phyloP scores from a whole-genome alignment of 2,113 vertebrate genomes.

The Trichomycterus rosablanca region DNA sequence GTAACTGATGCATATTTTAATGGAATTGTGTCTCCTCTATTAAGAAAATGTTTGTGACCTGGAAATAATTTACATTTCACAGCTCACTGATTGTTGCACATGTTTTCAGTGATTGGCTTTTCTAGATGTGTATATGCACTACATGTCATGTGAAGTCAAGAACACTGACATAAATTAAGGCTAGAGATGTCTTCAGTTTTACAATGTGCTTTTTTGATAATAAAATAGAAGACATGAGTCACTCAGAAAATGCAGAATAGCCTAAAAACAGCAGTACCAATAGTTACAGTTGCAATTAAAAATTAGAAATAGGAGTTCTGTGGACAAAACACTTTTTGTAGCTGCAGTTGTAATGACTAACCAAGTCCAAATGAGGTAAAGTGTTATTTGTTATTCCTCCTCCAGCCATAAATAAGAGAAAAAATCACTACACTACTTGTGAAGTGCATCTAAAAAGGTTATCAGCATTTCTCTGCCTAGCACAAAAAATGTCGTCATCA shows the following conservation, averaged over 20 bases:
- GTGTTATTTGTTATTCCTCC: slow-evolving; percentile 37
- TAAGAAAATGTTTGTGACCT: slow-evolving; percentile 26
- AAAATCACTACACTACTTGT: slow-evolving; percentile 13
- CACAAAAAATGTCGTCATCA: slow-evolving; percentile 41
- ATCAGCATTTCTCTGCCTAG: slow-evolving; percentile 33
- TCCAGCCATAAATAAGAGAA: slow-evolving; percentile 43
- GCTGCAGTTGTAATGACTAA: slow-evolving; percentile 9
- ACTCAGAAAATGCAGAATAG: too few species aligned
- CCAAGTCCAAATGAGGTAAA: slow-evolving; percentile 26
- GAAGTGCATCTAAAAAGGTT: slow-evolving; percentile 38
- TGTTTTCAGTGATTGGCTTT: too few species aligned
- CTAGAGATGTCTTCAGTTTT: too few species aligned
- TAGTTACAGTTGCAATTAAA: too few species aligned
- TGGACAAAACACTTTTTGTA: too few species aligned
- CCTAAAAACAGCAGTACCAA: too few species aligned
- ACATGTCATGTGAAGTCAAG: too few species aligned
- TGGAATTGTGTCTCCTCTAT: slow-evolving; percentile 5
- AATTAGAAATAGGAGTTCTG: too few species aligned
- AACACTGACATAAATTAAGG: too few species aligned
- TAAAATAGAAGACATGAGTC: too few species aligned
- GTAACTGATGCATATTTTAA: slow-evolving; percentile 2
- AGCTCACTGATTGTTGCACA: slow-evolving; percentile 3
- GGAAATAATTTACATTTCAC: slow-evolving; percentile 29
- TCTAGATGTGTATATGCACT: too few species aligned
- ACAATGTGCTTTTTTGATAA: too few species aligned